phyloP scores from a whole-genome alignment of 2,797 vertebrate genomes.

The Pangasius mekongensis region DNA sequence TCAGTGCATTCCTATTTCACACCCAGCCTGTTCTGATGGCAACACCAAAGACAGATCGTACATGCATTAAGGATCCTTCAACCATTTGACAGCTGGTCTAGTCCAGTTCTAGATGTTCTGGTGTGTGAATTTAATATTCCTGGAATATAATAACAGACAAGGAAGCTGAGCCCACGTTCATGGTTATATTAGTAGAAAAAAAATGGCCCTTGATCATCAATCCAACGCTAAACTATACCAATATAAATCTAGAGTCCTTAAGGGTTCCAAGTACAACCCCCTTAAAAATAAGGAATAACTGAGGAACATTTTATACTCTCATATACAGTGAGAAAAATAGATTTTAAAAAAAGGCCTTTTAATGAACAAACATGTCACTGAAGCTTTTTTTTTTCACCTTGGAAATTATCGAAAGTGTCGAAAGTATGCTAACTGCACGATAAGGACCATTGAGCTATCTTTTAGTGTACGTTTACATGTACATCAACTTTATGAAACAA shows the following conservation, averaged over 20 bases:
- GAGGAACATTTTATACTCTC: background rate
- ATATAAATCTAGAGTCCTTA: background rate
- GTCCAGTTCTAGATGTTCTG: background rate
- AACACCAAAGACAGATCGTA: constrained; percentile 1
- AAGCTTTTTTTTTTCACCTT: background rate
- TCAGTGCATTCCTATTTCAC: constrained; percentile 5
- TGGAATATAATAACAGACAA: background rate
- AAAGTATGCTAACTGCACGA: background rate
- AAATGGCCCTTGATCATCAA: background rate
- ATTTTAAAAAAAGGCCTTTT: background rate
- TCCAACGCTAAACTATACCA: background rate
- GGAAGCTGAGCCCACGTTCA: background rate
- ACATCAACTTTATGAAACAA: background rate
- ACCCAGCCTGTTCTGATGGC: background rate
- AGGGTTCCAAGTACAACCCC: background rate
- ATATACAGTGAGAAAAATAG: background rate
- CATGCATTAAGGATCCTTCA: background rate
- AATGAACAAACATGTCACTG: background rate
- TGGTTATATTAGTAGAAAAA: background rate
- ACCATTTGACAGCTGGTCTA: background rate
- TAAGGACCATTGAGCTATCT: background rate
- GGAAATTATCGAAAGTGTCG: background rate
- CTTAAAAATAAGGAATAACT: background rate
- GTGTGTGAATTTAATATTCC: background rate
- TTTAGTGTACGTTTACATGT: background rate